Evolutionary conservation across 2,797 vertebrate genomes (phyloP).

Genomic region (Sylvilagus floridanus): DNA sequence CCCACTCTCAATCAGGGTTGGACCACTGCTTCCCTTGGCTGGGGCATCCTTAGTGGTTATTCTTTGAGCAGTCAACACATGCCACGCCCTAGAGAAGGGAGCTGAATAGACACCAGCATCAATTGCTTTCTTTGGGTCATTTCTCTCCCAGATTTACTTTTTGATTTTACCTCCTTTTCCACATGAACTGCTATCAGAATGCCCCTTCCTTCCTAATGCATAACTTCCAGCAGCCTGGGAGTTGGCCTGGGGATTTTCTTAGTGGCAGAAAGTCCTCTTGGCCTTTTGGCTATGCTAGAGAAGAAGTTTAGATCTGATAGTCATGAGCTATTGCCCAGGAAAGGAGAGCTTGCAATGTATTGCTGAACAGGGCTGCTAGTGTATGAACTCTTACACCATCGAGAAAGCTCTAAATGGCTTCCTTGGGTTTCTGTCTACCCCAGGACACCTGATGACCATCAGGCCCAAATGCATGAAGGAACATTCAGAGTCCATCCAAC

Average conservation of each 20-base stretch:
- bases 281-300: neutral
- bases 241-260: neutral
- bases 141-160: constrained; percentile 1
- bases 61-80: neutral
- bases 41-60: constrained; percentile 12
- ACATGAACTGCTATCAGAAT: neutral
- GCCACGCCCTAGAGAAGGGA: neutral
- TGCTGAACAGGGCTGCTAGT: neutral
- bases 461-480: neutral
- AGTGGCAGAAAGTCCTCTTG: neutral
- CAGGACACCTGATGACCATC: neutral
- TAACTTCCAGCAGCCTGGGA: neutral
- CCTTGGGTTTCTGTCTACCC: neutral
- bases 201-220: neutral
- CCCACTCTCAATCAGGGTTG: neutral
- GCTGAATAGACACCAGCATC: neutral
- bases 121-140: constrained; percentile 14
- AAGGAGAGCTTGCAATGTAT: neutral
- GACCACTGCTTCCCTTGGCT: neutral
- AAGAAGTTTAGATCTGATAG: constrained; percentile 14
- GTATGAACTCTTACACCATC: neutral
- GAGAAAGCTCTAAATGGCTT: neutral
- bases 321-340: neutral
- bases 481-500: neutral
- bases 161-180: neutral